Conservation (phyloP, 1,140 invertebrate genomes). For the Drosophila trapezifrons region DNA sequence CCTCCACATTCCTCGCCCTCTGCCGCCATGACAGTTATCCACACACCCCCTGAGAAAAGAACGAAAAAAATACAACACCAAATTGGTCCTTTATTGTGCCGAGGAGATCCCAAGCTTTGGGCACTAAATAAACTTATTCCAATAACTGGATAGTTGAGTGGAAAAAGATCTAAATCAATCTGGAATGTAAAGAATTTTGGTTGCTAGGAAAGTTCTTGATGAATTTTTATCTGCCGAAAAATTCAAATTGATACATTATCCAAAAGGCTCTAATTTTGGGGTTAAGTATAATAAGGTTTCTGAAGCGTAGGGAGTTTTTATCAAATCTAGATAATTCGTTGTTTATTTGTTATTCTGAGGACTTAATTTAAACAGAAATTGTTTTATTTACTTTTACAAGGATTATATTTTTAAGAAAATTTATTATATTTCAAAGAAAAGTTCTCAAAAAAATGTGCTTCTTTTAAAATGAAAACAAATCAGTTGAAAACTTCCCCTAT, state of each 20-base stretch:
- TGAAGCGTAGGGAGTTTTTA: too few species aligned
- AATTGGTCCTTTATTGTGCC: conserved; percentile 23
- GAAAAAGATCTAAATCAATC: not conserved
- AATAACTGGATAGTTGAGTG: conserved; percentile 17
- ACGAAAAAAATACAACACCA: conserved; percentile 4
- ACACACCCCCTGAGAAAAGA: conserved; percentile 7
- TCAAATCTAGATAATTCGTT: too few species aligned
- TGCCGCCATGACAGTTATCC: conserved; percentile 4
- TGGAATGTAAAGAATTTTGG: not conserved
- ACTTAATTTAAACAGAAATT: not conserved
- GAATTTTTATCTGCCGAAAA: too few species aligned
- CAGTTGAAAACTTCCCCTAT: too few species aligned
- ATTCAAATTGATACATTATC: too few species aligned
- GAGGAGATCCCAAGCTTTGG: conserved; percentile 6
- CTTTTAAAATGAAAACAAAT: too few species aligned
- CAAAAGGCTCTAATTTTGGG: too few species aligned
- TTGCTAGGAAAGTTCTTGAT: not conserved
- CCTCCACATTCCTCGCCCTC: not conserved
- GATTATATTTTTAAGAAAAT: too few species aligned
- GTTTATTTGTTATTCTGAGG: too few species aligned
- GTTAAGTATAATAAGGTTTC: too few species aligned
- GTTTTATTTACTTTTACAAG: not conserved
- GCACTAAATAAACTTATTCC: conserved; percentile 22
- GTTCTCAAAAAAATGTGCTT: too few species aligned
- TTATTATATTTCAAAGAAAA: too few species aligned